Percentiles rank a stretch among this genome's conserved stretches.
These are phyloP conservation scores for Caenorhabditis sp. DNA, from an alignment of 2,888 invertebrate species.

Conservation along the genomic window DNA sequence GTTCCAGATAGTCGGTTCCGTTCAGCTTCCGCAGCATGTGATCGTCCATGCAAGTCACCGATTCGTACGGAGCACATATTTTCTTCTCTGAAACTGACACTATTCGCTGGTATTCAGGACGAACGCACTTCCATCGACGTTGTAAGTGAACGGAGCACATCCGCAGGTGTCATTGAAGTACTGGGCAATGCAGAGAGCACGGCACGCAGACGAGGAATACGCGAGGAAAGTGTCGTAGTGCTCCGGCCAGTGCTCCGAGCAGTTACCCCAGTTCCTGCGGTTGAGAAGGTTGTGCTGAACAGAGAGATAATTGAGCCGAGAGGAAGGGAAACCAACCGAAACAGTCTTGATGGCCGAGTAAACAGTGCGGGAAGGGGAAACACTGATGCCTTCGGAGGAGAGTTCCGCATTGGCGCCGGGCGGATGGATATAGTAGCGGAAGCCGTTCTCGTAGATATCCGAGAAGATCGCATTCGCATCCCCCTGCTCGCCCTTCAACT, in stretches of 20 bases:
- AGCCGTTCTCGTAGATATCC: conserved; percentile 72
- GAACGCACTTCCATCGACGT: conserved; percentile 63
- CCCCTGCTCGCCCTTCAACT: conserved; percentile 51
- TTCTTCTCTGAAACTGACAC: conserved; percentile 32
- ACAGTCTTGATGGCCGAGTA: conserved; percentile 71
- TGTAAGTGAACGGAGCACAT: conserved; percentile 67
- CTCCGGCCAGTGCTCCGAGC: conserved; percentile 60
- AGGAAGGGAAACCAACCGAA: conserved; percentile 39
- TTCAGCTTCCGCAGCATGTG: conserved; percentile 37
- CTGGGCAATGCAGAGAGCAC: conserved; percentile 59
- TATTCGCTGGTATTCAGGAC: conserved; percentile 18
- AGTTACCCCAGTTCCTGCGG: conserved; percentile 62
- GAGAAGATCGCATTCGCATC: conserved; percentile 62
- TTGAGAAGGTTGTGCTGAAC: conserved; percentile 63
- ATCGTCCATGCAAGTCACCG: conserved; percentile 60
- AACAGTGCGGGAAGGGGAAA: conserved; percentile 70
- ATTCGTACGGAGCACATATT: conserved; percentile 63
- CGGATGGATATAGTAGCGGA: conserved; percentile 73
- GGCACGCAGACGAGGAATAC: conserved; percentile 59
- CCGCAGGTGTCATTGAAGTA: conserved; percentile 60
- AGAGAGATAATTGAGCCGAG: background rate
- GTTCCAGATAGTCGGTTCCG: conserved; percentile 49
- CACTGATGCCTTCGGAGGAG: conserved; percentile 74
- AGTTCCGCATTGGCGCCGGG: conserved; percentile 64
- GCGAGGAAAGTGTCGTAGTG: conserved; percentile 45